A percentile compares a stretch with the other conserved stretches of the same genome.
phyloP scores from a whole-genome alignment of 2,888 invertebrate species.

The Heliconius hortense region DNA sequence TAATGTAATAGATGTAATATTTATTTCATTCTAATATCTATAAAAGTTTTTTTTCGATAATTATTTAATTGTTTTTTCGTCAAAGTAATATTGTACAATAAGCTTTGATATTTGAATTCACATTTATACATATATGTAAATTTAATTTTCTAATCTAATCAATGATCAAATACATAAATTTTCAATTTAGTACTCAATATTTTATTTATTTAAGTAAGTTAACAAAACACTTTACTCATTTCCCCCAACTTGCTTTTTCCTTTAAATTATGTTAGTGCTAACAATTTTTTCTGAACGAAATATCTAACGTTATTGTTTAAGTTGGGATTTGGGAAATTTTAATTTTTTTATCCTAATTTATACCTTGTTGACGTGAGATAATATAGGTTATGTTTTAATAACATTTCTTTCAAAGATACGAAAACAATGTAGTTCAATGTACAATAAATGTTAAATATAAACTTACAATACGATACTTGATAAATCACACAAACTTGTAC shows the following conservation, averaged over 20 bases:
- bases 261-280: background rate
- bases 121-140: background rate
- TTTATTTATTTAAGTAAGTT: too few relatives aligned
- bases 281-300: background rate
- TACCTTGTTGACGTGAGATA: background rate
- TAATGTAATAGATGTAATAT: background rate
- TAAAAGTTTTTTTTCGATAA: background rate
- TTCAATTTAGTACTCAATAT: too few relatives aligned
- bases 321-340: too few relatives aligned
- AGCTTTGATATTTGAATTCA: background rate
- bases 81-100: too few relatives aligned
- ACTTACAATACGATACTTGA: too few relatives aligned
- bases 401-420: too few relatives aligned
- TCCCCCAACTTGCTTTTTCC: background rate
- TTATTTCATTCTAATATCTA: background rate
- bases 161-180: background rate
- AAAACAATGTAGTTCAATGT: background rate
- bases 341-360: too few relatives aligned
- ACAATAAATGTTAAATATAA: background rate
- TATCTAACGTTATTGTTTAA: too few relatives aligned
- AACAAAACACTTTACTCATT: background rate
- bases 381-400: background rate
- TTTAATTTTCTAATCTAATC: background rate
- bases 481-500: too few relatives aligned
- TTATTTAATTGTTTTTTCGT: too few relatives aligned